Evolutionary conservation across 2,797 vertebrate genomes (phyloP).

Genomic region (Trachops cirrhosus): DNA sequence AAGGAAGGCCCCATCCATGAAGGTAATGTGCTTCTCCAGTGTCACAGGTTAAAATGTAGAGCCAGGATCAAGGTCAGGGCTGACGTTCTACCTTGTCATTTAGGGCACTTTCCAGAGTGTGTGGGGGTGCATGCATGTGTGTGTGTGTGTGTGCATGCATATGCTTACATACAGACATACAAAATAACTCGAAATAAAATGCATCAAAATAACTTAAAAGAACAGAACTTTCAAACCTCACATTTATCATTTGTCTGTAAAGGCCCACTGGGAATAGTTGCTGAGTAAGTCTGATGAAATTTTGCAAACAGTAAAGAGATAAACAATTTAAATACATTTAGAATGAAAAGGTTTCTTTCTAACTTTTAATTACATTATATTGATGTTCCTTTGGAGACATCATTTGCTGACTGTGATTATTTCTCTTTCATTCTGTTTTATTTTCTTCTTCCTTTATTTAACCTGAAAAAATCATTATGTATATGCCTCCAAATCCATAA

Average conservation of each 20-base stretch:
- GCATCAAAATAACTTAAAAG: neutral
- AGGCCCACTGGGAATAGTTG: neutral
- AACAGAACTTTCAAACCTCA: constrained; percentile 9
- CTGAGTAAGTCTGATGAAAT: constrained; percentile 41
- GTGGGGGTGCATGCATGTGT: neutral
- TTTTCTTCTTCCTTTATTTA: constrained; percentile 64
- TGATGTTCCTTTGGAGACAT: constrained; percentile 55
- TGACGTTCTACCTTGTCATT: neutral
- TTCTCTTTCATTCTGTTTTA: constrained; percentile 40
- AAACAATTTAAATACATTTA: constrained; percentile 32
- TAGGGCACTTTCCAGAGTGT: neutral
- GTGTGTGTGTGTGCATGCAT: fast-evolving
- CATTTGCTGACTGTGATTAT: constrained; percentile 52
- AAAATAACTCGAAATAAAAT: neutral
- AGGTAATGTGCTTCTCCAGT: neutral
- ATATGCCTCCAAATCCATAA: neutral
- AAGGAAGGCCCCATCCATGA: neutral
- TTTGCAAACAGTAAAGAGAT: constrained; percentile 44
- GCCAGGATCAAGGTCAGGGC: neutral
- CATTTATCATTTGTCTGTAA: neutral
- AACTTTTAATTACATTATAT: constrained; percentile 65
- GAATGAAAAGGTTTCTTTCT: constrained; percentile 50
- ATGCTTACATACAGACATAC: neutral
- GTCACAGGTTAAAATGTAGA: neutral
- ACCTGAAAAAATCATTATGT: constrained; percentile 45